Conservation (phyloP, 2,797 vertebrate genomes). For the Scomberomorus guttatus region DNA sequence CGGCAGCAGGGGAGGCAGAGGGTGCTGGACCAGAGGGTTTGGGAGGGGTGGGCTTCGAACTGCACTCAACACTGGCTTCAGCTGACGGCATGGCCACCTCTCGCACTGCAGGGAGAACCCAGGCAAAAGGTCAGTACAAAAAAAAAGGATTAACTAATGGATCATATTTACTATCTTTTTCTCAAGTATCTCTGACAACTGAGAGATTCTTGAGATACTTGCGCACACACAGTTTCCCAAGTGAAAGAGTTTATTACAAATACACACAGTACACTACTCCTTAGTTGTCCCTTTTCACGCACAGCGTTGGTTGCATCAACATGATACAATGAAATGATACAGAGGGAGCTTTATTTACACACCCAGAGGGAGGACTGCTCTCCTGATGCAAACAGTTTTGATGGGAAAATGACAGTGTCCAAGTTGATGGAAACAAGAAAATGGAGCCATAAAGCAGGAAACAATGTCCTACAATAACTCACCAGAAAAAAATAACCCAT, state of each 20-base stretch:
- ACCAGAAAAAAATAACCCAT: slow-evolving; percentile 68
- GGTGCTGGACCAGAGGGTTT: slow-evolving; percentile 60
- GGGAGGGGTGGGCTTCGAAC: slow-evolving; percentile 77
- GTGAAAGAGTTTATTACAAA: slow-evolving; percentile 19
- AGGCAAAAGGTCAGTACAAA: not conserved
- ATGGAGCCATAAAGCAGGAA: slow-evolving; percentile 57
- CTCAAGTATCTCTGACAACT: not conserved
- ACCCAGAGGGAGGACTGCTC: slow-evolving; percentile 67
- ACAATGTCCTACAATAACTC: slow-evolving; percentile 71
- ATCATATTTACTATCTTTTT: not conserved
- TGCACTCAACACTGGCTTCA: slow-evolving; percentile 62
- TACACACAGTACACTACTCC: slow-evolving; percentile 12
- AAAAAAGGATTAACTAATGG: not conserved
- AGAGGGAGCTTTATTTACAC: slow-evolving; percentile 73
- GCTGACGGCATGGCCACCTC: slow-evolving; percentile 85
- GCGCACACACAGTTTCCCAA: not conserved
- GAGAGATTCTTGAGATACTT: not conserved
- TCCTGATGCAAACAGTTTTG: slow-evolving; percentile 77
- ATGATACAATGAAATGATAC: slow-evolving; percentile 67
- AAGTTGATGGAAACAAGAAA: slow-evolving; percentile 72
- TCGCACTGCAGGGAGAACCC: slow-evolving; percentile 81
- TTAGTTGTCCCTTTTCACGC: slow-evolving; percentile 35
- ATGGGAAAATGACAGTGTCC: slow-evolving; percentile 80
- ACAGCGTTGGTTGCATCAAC: slow-evolving; percentile 55
- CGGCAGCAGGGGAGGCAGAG: slow-evolving; percentile 62